Evolutionary conservation across 2,797 vertebrate species (phyloP), one percentile per base, ranked within the genome.

Genomic region (Eurystomus glaucurus): DNA sequence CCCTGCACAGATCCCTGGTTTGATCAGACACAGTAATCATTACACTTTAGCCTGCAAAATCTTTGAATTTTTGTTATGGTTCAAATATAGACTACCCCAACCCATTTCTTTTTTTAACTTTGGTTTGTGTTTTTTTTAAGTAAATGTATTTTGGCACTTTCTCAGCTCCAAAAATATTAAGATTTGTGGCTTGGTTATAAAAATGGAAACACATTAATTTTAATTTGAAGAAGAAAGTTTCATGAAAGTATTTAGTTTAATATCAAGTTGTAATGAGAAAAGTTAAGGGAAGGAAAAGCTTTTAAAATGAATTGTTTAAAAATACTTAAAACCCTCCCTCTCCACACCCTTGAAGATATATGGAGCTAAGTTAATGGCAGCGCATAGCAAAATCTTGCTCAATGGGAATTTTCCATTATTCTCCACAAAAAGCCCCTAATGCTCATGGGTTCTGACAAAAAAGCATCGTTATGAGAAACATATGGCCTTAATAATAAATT

Each of bases 341-440:
- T 94, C 92, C n/a, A 76, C 86, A 93, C 81, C 25, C 91, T 45
- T 66, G 76, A 95, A 94, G 83, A 92, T 91, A 92, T 90, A 95
- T 81, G 25, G 69, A 95, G 64, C 64, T 92, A 81, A 96, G 60
- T 93, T 91, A 93, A 74, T 29, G 33, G 74, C 76, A 80, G 23
- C 10, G 16, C 52, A 60, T 5, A 52, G 77, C 21, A 39, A 33
- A 95, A 52, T 61, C 33, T 94, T 91, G 10, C 72, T 97, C 87
- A 92, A 60, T 69, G 79, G 85, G 95, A 86, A 82, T 88, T 95
- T 96, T 92, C 83, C 88, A 93, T 90, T 94, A 90, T 82, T 92
- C 65, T 96, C 15, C 8, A 79, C 74, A 88, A 86, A 95, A 96
- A 88, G 2, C 7, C 77, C 60, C 72, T 84, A 87, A 91, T 60